Percentiles rank a stretch among this genome's conserved stretches.
These are phyloP conservation scores for Poecilia gillii DNA, from an alignment of 2,797 vertebrate species.

Conservation along the genomic window DNA sequence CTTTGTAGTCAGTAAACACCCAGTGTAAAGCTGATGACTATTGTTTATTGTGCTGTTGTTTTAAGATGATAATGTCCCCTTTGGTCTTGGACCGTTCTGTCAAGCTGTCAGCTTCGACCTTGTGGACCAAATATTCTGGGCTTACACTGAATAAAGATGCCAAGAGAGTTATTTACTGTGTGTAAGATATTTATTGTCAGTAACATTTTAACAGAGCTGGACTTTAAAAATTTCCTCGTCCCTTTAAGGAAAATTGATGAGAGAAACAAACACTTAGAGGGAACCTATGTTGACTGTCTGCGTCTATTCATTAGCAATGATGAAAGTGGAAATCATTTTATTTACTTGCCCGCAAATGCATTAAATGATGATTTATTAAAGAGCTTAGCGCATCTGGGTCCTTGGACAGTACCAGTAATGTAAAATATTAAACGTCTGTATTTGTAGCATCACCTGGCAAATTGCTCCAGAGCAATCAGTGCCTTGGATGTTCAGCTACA, in stretches of 20 bases:
- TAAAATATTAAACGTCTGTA: slow-evolving; percentile 46
- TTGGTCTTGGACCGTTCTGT: neutral
- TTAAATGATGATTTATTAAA: neutral
- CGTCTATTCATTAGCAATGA: neutral
- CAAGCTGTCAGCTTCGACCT: neutral
- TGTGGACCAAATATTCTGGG: neutral
- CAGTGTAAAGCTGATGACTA: neutral
- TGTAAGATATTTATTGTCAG: neutral
- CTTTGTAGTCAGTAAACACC: neutral
- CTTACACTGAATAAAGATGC: neutral
- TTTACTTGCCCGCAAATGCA: neutral
- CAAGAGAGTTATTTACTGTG: neutral
- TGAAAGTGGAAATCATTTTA: neutral
- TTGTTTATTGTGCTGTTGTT: neutral
- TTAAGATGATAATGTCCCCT: neutral
- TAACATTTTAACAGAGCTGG: neutral
- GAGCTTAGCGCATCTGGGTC: slow-evolving; percentile 15
- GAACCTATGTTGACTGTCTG: neutral
- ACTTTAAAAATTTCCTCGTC: neutral
- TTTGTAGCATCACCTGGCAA: slow-evolving; percentile 58
- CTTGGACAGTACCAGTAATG: slow-evolving; percentile 57
- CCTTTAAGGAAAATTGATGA: neutral
- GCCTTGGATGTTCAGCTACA: slow-evolving; percentile 56
- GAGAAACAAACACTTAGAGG: neutral
- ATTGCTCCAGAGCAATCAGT: slow-evolving; percentile 41